These are phyloP conservation scores for Macheiramphus alcinus DNA, from an alignment of 2,113 vertebrate species.

Conservation along the genomic window DNA sequence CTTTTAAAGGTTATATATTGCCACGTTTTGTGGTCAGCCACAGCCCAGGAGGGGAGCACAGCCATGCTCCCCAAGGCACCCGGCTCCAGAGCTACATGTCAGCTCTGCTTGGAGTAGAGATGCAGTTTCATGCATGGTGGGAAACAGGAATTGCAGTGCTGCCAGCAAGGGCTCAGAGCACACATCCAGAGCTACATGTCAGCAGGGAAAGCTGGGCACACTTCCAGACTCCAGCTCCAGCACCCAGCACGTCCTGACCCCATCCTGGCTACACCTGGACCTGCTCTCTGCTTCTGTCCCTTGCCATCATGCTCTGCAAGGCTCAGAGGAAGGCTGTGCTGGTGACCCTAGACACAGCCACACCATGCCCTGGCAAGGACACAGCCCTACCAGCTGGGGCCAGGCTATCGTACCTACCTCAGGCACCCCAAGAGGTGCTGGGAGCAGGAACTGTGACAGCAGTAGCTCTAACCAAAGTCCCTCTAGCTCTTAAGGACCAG, in stretches of 20 bases:
- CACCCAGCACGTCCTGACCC: neutral
- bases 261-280: fast-evolving
- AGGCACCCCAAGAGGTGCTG: fast-evolving
- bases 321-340: neutral
- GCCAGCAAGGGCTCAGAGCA: neutral
- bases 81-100: neutral
- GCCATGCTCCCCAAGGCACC: fast-evolving
- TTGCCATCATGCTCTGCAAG: fast-evolving
- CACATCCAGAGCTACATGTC: fast-evolving
- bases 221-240: neutral
- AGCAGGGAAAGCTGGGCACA: too few species aligned
- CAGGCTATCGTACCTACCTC: neutral
- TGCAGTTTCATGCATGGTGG: fast-evolving
- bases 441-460: fast-evolving
- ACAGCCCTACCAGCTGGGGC: fast-evolving
- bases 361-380: too few species aligned
- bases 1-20: neutral
- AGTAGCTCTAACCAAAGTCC: neutral
- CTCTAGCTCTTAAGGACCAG: fast-evolving
- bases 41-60: neutral
- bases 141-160: neutral
- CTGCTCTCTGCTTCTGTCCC: neutral
- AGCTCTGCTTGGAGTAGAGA: too few species aligned
- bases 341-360: too few species aligned
- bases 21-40: neutral